These are phyloP conservation scores for Apantesis nais DNA, from an alignment of 2,888 invertebrate genomes.

Conservation along the genomic window DNA sequence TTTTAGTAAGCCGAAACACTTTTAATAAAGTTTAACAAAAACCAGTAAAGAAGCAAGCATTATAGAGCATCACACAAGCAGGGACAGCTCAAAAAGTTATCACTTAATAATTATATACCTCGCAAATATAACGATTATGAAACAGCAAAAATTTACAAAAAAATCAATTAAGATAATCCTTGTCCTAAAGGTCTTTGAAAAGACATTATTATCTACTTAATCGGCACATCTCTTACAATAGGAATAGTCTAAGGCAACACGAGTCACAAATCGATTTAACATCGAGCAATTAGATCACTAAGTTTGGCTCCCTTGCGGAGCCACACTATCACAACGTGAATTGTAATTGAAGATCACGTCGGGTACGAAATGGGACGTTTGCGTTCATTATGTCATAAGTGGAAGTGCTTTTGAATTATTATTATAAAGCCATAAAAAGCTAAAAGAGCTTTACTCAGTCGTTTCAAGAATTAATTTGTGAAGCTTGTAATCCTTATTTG, in stretches of 20 bases:
- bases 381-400: slow-evolving; percentile 39
- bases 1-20: not conserved
- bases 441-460: not conserved
- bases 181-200: not conserved
- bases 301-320: slow-evolving; percentile 46
- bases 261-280: slow-evolving; percentile 49
- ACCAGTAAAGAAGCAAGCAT: not conserved
- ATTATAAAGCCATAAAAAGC: slow-evolving; percentile 4
- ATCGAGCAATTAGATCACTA: slow-evolving; percentile 50
- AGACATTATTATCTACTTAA: slow-evolving; percentile 29
- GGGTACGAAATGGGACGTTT: slow-evolving; percentile 37
- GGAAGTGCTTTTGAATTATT: slow-evolving; percentile 20
- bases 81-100: not conserved
- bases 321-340: slow-evolving; percentile 43
- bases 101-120: not conserved
- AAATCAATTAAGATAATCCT: not conserved
- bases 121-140: not conserved
- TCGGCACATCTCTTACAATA: slow-evolving; percentile 27
- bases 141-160: no score
- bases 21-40: not conserved
- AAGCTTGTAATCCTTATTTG: not conserved
- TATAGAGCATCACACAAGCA: not conserved
- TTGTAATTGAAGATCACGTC: slow-evolving; percentile 44
- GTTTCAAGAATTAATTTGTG: not conserved
- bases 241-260: slow-evolving; percentile 35